Conservation (phyloP, 2,888 invertebrate species). For the Cryptocephalus primarius region DNA sequence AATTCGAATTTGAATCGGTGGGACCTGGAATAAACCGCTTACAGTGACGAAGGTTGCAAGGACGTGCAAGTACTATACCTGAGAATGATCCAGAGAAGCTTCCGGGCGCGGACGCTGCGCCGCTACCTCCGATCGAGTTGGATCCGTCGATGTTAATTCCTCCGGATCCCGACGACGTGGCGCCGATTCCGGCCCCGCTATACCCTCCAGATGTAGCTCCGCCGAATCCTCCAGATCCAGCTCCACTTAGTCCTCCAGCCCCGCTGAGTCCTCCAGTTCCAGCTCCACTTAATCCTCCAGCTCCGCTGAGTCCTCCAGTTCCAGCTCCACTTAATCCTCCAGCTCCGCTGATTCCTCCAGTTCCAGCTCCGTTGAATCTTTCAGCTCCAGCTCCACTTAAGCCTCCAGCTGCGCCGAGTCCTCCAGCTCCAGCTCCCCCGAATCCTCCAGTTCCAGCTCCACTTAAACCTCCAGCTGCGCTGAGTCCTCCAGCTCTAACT, state of each 20-base stretch:
- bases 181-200: not conserved
- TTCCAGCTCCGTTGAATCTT: not conserved
- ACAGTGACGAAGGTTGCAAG: too few species aligned
- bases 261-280: slow-evolving; percentile 1
- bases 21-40: too few species aligned
- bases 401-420: not conserved
- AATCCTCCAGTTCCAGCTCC: not conserved
- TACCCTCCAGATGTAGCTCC: not conserved
- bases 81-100: not conserved
- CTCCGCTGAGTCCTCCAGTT: not conserved
- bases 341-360: not conserved
- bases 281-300: slow-evolving; percentile 1
- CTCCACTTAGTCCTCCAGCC: not conserved
- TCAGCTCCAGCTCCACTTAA: not conserved
- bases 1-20: too few species aligned
- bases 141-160: not conserved
- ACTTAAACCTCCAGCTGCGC: slow-evolving; percentile 1
- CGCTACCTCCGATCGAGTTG: not conserved
- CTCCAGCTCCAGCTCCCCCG: not conserved
- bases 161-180: slow-evolving; percentile 1
- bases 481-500: not conserved
- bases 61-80: not conserved
- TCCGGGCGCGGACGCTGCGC: not conserved
- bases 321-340: too few species aligned
- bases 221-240: slow-evolving; percentile 1